Conservation (phyloP, 2,113 vertebrate genomes). For the Corythaixoides concolor region DNA sequence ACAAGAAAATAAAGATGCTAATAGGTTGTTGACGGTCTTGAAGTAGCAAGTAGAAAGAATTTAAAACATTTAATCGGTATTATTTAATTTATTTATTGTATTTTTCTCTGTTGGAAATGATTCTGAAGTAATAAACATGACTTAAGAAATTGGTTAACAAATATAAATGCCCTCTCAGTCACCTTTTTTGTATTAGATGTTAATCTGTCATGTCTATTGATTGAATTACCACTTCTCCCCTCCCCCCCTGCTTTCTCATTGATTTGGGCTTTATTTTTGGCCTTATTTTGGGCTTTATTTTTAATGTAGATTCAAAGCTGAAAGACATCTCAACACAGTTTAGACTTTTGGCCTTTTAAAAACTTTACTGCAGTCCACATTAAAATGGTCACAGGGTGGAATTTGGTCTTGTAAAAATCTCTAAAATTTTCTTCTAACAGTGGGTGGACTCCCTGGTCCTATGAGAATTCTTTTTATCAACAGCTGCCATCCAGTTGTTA, state of each 20-base stretch:
- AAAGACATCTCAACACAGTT: neutral
- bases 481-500: neutral
- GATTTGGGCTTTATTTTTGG: neutral
- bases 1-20: neutral
- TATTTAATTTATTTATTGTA: neutral
- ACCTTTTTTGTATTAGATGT: neutral
- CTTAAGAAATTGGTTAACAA: neutral
- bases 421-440: neutral
- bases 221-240: neutral
- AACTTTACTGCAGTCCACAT: neutral
- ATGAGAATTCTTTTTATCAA: neutral
- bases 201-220: neutral
- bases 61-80: neutral
- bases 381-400: neutral
- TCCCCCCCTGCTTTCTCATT: neutral
- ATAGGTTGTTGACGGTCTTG: neutral
- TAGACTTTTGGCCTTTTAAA: neutral
- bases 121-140: neutral
- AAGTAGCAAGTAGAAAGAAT: neutral
- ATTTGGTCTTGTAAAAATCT: neutral
- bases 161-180: neutral
- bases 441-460: neutral
- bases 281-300: neutral
- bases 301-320: neutral
- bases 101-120: neutral